Evolutionary conservation across 1,140 invertebrate species (phyloP), one percentile per base, ranked within the genome.

Genomic region (Orchesella cincta): DNA sequence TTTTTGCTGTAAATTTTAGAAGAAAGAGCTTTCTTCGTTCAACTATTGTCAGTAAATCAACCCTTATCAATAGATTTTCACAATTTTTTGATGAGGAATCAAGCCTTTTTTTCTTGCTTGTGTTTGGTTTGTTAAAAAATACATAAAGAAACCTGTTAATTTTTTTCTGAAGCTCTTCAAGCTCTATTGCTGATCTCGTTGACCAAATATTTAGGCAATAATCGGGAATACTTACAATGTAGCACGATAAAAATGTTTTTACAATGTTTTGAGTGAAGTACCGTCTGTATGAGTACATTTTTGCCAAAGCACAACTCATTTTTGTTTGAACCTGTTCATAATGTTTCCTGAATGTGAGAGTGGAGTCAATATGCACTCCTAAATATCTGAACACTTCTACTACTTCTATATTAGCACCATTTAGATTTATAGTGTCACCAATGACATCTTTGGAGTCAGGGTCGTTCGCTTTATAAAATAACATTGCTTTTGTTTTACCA

Each of bases 121-220:
- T 29, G 8, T 29, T 67, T 31, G n/a, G n/a, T n/a, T n/a, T n/a
- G n/a, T 23, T 23, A 31, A 67, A 67, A 12, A 5, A 67, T 31
- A 67, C 62, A n/a, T 31, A 67, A 5, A 67, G 29, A 33, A 67
- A 67, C 31, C 62, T 67, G 33, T 29, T 67, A 5, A 67, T 67
- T 67, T 23, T 67, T 31, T 31, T 33, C 31, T 67, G 62, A 12
- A 67, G 8, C 33, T 31, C n/a, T 1, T 31, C 14, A 31, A 67
- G 31, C n/a, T 31, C 8, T 31, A 12, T 31, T 8, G 29, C 62
- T 12, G 26, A 14, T 8, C 14, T 12, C 8, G 12, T 29, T 67
- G 62, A 2, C 54, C 54, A 57, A 18, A 57, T 23, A n/a, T 5
- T 57, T 16, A 57, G 12, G 23, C 54, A 57, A 57, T 57, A 57